These are phyloP conservation scores for Mus spretus DNA, from an alignment of 2,797 vertebrate species.

Conservation along the genomic window DNA sequence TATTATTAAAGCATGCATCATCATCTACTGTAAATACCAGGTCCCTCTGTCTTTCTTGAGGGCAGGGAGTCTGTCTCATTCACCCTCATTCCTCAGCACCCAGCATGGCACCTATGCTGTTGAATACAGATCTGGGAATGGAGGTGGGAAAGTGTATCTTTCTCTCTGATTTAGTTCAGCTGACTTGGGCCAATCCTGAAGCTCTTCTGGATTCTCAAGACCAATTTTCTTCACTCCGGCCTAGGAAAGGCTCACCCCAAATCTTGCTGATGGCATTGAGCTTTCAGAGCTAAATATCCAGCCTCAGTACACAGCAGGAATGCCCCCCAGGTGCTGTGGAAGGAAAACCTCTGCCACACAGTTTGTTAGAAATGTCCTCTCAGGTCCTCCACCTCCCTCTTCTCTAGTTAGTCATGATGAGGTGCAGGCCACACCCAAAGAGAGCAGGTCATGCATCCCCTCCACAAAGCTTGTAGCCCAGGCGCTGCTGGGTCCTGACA, in stretches of 20 bases:
- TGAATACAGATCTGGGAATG: neutral
- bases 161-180: slow-evolving; percentile 25
- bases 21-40: neutral
- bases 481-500: neutral
- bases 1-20: neutral
- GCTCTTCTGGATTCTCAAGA: slow-evolving; percentile 38
- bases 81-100: neutral
- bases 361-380: slow-evolving; percentile 4
- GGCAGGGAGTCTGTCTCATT: neutral
- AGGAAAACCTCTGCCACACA: neutral
- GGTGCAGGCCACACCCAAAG: neutral
- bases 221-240: slow-evolving; percentile 9
- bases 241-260: neutral
- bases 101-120: neutral
- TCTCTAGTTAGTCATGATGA: slow-evolving; percentile 25
- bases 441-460: slow-evolving; percentile 10
- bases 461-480: neutral
- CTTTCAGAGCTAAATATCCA: slow-evolving; percentile 43
- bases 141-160: neutral
- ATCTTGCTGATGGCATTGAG: neutral
- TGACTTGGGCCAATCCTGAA: neutral
- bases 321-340: neutral
- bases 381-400: slow-evolving; percentile 18
- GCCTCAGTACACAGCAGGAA: slow-evolving; percentile 13
- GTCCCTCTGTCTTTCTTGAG: slow-evolving; percentile 30